Evolutionary conservation across 2,888 invertebrate genomes (phyloP).

Genomic region (Pseudoips prasinana): DNA sequence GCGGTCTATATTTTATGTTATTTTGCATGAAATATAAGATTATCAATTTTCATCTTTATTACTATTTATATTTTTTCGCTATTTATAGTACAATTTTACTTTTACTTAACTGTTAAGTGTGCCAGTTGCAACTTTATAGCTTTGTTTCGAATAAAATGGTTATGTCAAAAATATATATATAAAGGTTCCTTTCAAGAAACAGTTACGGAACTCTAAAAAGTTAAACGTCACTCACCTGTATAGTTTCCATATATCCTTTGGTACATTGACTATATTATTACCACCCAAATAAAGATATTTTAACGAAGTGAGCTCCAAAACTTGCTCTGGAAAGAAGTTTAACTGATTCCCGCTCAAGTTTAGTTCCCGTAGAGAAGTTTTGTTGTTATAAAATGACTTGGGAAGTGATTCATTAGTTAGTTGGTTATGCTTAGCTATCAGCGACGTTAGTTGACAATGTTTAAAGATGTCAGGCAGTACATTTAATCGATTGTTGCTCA

Average conservation of each 20-base stretch:
- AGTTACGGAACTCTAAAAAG: too few relatives aligned
- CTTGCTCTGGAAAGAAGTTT: constrained; percentile 91
- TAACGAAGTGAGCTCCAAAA: constrained; percentile 88
- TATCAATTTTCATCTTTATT: too few relatives aligned
- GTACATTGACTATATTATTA: constrained; percentile 90
- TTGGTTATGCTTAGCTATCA: constrained; percentile 94
- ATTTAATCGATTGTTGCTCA: constrained; percentile 92
- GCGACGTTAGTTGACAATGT: constrained; percentile 87
- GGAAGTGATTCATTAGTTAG: constrained; percentile 93
- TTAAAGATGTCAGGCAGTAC: constrained; percentile 89
- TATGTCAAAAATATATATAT: too few relatives aligned
- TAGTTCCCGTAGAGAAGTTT: constrained; percentile 88
- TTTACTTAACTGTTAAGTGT: too few relatives aligned
- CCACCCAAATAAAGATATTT: constrained; percentile 95
- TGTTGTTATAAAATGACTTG: constrained; percentile 87
- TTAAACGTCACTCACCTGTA: constrained; percentile 58
- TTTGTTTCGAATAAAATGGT: too few relatives aligned
- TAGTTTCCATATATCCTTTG: constrained; percentile 87
- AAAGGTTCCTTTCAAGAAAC: too few relatives aligned
- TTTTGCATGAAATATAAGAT: too few relatives aligned
- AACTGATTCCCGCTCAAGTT: constrained; percentile 97
- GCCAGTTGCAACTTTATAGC: too few relatives aligned
- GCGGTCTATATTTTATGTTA: too few relatives aligned
- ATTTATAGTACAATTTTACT: too few relatives aligned
- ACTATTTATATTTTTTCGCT: too few relatives aligned